Base-by-base conservation (phyloP, 2,888 invertebrate genomes). In the Alcis repandata region DNA sequence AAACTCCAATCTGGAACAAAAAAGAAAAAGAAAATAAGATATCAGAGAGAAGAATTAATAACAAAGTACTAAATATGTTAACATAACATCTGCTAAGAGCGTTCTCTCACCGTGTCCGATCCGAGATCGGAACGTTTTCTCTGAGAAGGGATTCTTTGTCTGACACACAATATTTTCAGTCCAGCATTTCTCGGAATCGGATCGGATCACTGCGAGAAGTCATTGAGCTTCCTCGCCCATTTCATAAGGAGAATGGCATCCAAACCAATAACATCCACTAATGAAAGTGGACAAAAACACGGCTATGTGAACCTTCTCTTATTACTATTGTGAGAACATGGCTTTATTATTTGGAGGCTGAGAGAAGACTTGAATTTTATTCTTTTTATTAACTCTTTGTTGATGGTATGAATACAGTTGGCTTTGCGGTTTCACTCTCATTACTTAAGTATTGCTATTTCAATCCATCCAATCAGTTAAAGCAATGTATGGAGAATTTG, bases 211-310 rank as follows among this genome's bases (percentile, higher is more conserved):
- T 40, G 32, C 3, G 32, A 32, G n/a, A 53, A 40, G 53, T 22
- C 52, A 13, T 38, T 9, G 27, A 22, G 51, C 32, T 43, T 51
- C 45, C 36, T 58, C 51, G 36, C 19, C 63, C 58, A 54, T 64
- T 48, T 64, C 41, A 52, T 15, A 45, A 40, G 45, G 38, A 52
- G n/a, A 53, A 46, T 51, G 49, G 58, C 54, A 53, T 46, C 41
- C n/a, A 67, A 75, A 73, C 76, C 76, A 81, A 83, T 86, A 84
- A 83, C 83, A 77, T 70, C 66, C 69, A 72, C 78, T 87, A 87
- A 87, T 87, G 84, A 87, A 85, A 87, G 76, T 80, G 76, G 78
- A 81, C 82, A 84, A 84, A 83, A 81, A 84, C 82, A 74, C 57
- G 67, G 64, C 73, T 74, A 64, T 49, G 64, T 54, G 68, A 71